These are phyloP conservation scores for Girardinichthys multiradiatus DNA, from an alignment of 2,113 vertebrate genomes.

Conservation along the genomic window DNA sequence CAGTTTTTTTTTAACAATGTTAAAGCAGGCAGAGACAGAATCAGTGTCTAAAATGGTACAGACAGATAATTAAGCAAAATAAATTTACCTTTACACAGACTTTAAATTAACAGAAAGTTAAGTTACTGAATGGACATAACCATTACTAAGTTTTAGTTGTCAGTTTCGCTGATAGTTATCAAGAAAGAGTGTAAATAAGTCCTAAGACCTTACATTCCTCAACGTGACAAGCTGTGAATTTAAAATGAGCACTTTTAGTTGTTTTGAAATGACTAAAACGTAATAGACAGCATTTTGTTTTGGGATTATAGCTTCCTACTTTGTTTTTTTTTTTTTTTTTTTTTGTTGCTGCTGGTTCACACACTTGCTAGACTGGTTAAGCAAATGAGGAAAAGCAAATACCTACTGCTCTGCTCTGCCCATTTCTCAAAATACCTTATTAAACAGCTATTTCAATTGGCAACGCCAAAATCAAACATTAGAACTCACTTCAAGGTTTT, in stretches of 20 bases:
- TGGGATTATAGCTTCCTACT: not conserved
- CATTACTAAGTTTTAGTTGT: too few species aligned
- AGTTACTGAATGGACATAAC: too few species aligned
- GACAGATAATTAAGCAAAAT: not conserved
- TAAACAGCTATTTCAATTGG: too few species aligned
- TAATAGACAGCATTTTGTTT: slow-evolving; percentile 26
- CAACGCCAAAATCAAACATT: too few species aligned
- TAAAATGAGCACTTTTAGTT: not conserved
- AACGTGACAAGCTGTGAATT: slow-evolving; percentile 31
- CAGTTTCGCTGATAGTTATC: too few species aligned
- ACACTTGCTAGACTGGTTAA: slow-evolving; percentile 44
- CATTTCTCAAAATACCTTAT: not conserved
- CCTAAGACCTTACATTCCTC: too few species aligned
- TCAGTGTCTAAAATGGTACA: too few species aligned
- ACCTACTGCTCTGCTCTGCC: not conserved
- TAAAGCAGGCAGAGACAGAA: not conserved
- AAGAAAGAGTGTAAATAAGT: too few species aligned
- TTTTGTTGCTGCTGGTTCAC: not conserved
- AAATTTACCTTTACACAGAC: too few species aligned
- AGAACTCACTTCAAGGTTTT: too few species aligned
- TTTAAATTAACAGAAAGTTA: too few species aligned
- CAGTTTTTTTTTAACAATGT: too few species aligned
- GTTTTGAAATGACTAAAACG: slow-evolving; percentile 16
- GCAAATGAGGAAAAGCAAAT: slow-evolving; percentile 15
- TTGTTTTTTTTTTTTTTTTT: not conserved